Evolutionary conservation across 2,888 invertebrate genomes (phyloP), one percentile per base, ranked within the genome.

Genomic region (Leptopterna dolabrata): DNA sequence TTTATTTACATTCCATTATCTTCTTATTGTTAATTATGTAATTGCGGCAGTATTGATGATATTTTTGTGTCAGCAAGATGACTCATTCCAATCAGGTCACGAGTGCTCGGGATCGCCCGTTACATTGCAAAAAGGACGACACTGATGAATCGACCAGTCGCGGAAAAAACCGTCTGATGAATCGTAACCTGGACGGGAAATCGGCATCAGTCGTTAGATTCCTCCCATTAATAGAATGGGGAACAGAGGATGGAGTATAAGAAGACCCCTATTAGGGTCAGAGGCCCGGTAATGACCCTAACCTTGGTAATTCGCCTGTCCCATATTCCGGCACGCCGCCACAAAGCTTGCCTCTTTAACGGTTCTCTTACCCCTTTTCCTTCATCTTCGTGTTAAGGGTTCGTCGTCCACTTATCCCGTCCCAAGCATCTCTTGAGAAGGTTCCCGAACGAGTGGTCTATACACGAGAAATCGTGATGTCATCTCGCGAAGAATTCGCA

Each of bases 231-330:
- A 63, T 63, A 27, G 19, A 11, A 24, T 11, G 51, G 51, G 4
- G 19, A 55, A 9, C 3, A 16, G 19, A 7, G n/a, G 24, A 7
- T 7, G 55, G n/a, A n/a, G 27, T 19, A 19, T n/a, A 13, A 19
- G 63, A 24, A 30, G 73, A 11, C 4, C 36, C 36, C 81, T 51
- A 81, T 81, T 81, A 81, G 81, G 81, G 81, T 55, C 81, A 81
- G 47, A 55, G 55, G 14, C 29, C 30, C 47, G 81, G 55, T 81
- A 81, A 81, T 81, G 81, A 81, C 81, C 81, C 81, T 81, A 81
- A 81, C 81, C 81, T 81, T 81, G 81, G 43, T 81, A 81, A 81
- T 81, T 81, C 81, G 63, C 55, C 41, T 81, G 81, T 43, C 81
- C 63, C 81, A 81, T 81, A 81, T 81, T 81, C 81, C 36, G 45